Evolutionary conservation across 2,888 invertebrate species (phyloP).

Genomic region (Rhaphigaster nebulosa): DNA sequence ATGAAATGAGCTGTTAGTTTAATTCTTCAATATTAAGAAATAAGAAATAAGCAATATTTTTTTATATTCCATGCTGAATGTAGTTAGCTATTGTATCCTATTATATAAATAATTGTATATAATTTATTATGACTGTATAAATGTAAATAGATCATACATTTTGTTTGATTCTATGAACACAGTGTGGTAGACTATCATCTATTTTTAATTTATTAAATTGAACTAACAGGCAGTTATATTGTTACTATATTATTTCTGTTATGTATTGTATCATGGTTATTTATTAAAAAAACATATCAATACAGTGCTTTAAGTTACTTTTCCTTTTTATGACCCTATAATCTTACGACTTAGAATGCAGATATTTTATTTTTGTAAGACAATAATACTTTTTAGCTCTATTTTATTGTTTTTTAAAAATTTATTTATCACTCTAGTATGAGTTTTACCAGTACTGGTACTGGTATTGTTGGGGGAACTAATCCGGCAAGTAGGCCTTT

Average conservation of each 20-base stretch:
- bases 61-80: constrained; percentile 22
- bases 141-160: constrained; percentile 38
- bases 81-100: constrained; percentile 3
- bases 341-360: neutral
- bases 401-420: no score
- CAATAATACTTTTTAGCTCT: no score
- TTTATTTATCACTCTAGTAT: no score
- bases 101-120: constrained; percentile 17
- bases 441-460: no score
- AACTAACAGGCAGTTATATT: neutral
- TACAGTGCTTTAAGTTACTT: neutral
- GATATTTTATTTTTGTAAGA: no score
- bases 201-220: neutral
- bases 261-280: constrained; percentile 19
- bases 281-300: constrained; percentile 42
- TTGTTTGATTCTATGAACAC: neutral
- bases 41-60: constrained; percentile 35
- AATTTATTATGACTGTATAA: constrained; percentile 7
- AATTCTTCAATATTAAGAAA: neutral
- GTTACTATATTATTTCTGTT: constrained; percentile 6
- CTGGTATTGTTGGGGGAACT: no score
- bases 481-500: no score
- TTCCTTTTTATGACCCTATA: neutral
- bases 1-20: neutral
- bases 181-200: neutral